Percentiles rank a stretch among this genome's conserved stretches.
phyloP scores from a whole-genome alignment of 2,797 vertebrate genomes.

The Schizopygopsis pylzovi region DNA sequence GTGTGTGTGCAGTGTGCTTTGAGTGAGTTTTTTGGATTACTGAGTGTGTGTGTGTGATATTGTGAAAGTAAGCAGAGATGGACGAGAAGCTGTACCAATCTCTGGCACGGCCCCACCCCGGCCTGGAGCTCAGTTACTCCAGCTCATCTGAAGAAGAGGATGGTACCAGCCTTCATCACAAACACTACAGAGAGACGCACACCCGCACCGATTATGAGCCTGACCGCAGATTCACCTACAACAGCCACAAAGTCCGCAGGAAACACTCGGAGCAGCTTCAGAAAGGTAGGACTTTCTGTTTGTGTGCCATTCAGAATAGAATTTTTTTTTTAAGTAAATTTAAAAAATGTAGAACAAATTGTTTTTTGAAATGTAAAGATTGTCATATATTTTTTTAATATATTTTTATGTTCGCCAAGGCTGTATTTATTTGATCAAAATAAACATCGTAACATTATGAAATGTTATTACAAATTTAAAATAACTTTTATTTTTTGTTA shows the following conservation, averaged over 20 bases:
- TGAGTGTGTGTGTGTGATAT: slow-evolving; percentile 37
- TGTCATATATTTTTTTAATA: background rate
- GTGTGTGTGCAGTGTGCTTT: slow-evolving; percentile 37
- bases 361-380: background rate
- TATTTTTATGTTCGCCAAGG: background rate
- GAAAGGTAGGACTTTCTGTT: slow-evolving; percentile 75
- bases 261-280: slow-evolving; percentile 78
- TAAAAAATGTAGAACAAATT: too few species aligned
- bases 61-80: slow-evolving; percentile 68
- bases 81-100: slow-evolving; percentile 90
- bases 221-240: slow-evolving; percentile 85
- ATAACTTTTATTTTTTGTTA: background rate
- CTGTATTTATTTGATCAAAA: background rate
- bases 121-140: slow-evolving; percentile 87
- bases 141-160: slow-evolving; percentile 90
- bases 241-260: slow-evolving; percentile 76
- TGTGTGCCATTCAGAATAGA: background rate
- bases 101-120: slow-evolving; percentile 84
- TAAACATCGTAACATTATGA: background rate
- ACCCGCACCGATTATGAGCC: slow-evolving; percentile 84
- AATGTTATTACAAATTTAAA: too few species aligned
- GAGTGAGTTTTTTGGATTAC: slow-evolving; percentile 43
- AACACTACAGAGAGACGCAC: slow-evolving; percentile 78
- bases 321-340: background rate
- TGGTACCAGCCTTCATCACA: slow-evolving; percentile 82